Base-by-base conservation (phyloP, 2,113 vertebrate species). In the Pithys albifrons region DNA sequence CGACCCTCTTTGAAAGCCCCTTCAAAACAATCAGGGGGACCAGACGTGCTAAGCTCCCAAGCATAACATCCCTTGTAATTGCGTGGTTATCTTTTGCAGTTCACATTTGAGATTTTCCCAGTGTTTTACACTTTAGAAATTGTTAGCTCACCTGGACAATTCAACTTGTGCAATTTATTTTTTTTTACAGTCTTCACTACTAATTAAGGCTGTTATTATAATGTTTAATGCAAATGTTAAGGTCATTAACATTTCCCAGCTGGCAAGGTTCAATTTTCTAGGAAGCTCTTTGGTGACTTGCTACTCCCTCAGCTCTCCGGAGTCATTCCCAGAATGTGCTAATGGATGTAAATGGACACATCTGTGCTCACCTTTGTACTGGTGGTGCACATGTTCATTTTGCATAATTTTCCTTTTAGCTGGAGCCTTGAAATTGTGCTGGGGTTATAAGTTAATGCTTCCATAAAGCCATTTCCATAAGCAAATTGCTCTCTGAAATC, bases 41-140 rank as follows among this genome's bases (percentile, higher is more conserved):
- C 37, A 51, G 74, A 15, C 29, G 2, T 0, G 11, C 55, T 33
- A 15, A 51, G 3, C 6, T 27, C 37, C 46, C 6, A 18, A 18
- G 15, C 0, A 0, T 28, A 57, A 31, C 7, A 16, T 3, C 29
- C 10, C 5, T 16, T 41, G 3, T 25, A 33, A 45, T 15, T 29
- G n/a, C 2, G 0, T 6, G 24, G 19, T 46, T 73, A 6, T 25
- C 13, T 73, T 28, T 73, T 28, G 29, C 8, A 2, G 35, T 75
- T 74, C 4, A n/a, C 18, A 5, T 28, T 12, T 27, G 29, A 51
- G 31, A 29, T 72, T 55, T 87, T 24, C 49, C 18, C 19, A 4
- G 12, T 37, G 52, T 19, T 72, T 25, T 20, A 27, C 33, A 17
- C 28, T 22, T 58, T 16, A 16, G 35, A 35, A n/a, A 27, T 19